A percentile compares a stretch with the other conserved stretches of the same genome.
Evolutionary conservation across 2,113 vertebrate species (phyloP).

Genomic region (Trochalopteron elliotii): DNA sequence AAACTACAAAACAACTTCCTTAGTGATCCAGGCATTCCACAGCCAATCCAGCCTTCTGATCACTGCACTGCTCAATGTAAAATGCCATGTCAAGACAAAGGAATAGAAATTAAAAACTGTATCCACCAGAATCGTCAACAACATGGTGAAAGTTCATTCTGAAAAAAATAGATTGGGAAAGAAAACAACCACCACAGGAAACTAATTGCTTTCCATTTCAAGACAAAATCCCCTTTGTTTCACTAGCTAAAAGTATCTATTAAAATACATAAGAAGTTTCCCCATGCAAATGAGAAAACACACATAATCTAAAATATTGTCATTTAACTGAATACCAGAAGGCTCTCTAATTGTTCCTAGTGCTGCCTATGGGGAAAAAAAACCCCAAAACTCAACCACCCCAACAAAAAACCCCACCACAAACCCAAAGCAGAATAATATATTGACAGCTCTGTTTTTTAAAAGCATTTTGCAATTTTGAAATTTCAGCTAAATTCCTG

Average conservation of each 20-base stretch:
- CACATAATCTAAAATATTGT: background rate
- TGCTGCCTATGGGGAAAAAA: background rate
- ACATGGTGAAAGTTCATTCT: background rate
- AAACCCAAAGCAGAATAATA: background rate
- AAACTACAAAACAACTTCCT: background rate
- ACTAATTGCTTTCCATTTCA: background rate
- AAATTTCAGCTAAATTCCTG: constrained; percentile 15
- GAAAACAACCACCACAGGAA: background rate
- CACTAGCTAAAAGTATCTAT: background rate
- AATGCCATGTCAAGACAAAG: background rate
- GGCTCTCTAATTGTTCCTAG: background rate
- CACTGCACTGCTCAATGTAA: background rate
- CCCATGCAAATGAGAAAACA: background rate
- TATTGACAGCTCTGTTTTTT: background rate
- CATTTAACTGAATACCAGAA: background rate
- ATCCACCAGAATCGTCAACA: background rate
- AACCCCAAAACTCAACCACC: background rate
- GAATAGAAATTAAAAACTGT: background rate
- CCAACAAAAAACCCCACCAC: background rate
- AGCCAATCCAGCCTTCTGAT: background rate
- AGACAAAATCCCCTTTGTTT: background rate
- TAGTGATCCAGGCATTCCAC: background rate
- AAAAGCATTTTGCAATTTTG: background rate
- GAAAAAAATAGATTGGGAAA: background rate
- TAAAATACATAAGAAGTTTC: background rate